These are phyloP conservation scores for Sebastes umbrosus DNA, from an alignment of 2,797 vertebrate genomes.

Conservation along the genomic window DNA sequence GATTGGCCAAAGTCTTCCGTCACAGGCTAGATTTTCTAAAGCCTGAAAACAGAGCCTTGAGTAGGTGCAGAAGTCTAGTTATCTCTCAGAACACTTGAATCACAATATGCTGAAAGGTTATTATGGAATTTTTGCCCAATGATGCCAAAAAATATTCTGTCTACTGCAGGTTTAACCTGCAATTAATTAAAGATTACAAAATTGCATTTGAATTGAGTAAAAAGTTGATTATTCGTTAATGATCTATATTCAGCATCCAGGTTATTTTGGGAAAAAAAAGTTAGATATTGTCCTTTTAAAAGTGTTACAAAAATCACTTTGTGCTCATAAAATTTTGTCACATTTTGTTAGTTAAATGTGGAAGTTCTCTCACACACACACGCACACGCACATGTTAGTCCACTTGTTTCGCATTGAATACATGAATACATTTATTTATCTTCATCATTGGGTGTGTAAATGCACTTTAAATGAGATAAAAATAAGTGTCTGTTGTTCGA, in stretches of 20 bases:
- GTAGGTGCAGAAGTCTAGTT: too few species aligned
- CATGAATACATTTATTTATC: slow-evolving; percentile 34
- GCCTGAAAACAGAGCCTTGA: too few species aligned
- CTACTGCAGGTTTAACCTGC: too few species aligned
- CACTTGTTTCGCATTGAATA: background rate
- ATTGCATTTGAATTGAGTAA: background rate
- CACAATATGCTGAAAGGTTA: too few species aligned
- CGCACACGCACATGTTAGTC: background rate
- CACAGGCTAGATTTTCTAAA: too few species aligned
- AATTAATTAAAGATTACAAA: background rate
- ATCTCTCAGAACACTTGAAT: too few species aligned
- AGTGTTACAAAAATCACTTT: background rate
- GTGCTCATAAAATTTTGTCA: background rate
- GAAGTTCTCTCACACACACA: background rate
- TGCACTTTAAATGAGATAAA: slow-evolving; percentile 50
- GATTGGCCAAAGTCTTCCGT: too few species aligned
- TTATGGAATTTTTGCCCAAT: too few species aligned
- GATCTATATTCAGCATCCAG: background rate
- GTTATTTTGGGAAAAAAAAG: background rate
- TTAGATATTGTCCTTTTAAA: background rate
- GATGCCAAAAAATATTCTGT: too few species aligned
- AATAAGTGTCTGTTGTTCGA: slow-evolving; percentile 47
- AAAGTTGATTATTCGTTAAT: background rate
- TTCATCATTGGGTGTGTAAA: slow-evolving; percentile 26
- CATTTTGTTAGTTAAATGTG: background rate